These are phyloP conservation scores for Gephyroberyx darwinii DNA, from an alignment of 2,797 vertebrate species.

Conservation along the genomic window DNA sequence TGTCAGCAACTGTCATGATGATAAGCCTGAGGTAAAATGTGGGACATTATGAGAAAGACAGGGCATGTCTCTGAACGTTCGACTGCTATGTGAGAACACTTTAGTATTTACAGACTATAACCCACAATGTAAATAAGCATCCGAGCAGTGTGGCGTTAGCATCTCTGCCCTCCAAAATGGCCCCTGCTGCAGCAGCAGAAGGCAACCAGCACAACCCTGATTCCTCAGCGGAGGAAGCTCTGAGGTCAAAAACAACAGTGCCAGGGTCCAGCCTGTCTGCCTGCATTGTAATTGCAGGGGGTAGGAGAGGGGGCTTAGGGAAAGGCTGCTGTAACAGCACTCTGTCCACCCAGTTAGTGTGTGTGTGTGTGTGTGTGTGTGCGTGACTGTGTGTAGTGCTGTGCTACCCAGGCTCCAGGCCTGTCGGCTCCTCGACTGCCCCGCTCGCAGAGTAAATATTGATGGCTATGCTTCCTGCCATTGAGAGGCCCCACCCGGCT, in stretches of 20 bases:
- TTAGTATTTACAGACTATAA: slow-evolving; percentile 25
- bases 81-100: not conserved
- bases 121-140: slow-evolving; percentile 23
- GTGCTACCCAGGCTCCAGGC: slow-evolving; percentile 66
- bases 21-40: slow-evolving; percentile 11
- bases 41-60: not conserved
- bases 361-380: slow-evolving; percentile 65
- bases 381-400: slow-evolving; percentile 49
- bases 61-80: slow-evolving; percentile 6
- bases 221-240: slow-evolving; percentile 74
- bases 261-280: slow-evolving; percentile 83
- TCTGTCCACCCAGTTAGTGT: slow-evolving; percentile 27
- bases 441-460: slow-evolving; percentile 86
- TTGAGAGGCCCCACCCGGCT: slow-evolving; percentile 81
- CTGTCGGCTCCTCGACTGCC: slow-evolving; percentile 69
- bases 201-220: slow-evolving; percentile 13
- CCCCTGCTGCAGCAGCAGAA: slow-evolving; percentile 1
- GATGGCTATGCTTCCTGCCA: slow-evolving; percentile 86
- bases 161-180: slow-evolving; percentile 13
- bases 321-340: slow-evolving; percentile 56
- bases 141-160: slow-evolving; percentile 2
- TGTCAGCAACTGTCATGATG: slow-evolving; percentile 9
- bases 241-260: slow-evolving; percentile 80
- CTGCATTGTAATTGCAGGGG: slow-evolving; percentile 78
- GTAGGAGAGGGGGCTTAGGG: slow-evolving; percentile 74